Base-by-base conservation (phyloP, 2,113 vertebrate species). In the Amphilophus citrinellus region DNA sequence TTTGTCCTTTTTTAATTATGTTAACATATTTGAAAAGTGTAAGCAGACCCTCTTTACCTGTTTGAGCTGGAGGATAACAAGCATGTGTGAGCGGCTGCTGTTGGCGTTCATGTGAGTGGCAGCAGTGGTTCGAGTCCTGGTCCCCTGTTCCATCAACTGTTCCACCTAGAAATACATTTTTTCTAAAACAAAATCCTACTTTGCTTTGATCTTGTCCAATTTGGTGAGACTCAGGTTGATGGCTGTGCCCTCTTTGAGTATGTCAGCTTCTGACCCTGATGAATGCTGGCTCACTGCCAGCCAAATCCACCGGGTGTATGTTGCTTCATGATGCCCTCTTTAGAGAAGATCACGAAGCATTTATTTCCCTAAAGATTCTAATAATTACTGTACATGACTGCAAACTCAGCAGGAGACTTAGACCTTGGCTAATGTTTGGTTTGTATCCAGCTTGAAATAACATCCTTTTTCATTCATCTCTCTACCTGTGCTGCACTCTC, bases 41-140 rank as follows among this genome's bases (percentile, higher is more conserved):
- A 14, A n/a, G 17, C 15, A 6, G 68, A n/a, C 14, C 24, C 7
- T 4, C 18, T 24, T 44, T 50, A 96, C 96, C 97, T 97, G 97
- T 90, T 97, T 97, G 84, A 97, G 95, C 82, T 97, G 96, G n/a
- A 98, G 91, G 77, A 95, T 96, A 68, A 97, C 96, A 77, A 98
- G 95, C 97, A 98, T 96, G 90, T 98, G 98, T 3, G 97, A 98
- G 15, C 97, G 96, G 80, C 98, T 98, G 94, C 98, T 98, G 93
- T 94, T 97, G 90, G 96, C 92, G 2, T 98, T 98, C 95, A 97
- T 96, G 90, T 94, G 95, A 32, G 97, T 98, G 8, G 96, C 93
- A 0, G 97, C 97, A 0, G 97, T 98, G 83, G 96, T 98, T 88
- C 98, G 95, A 6, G 95, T 95, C 87, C 96, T 96, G 14, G 95